These are phyloP conservation scores for Hozukius guyotensis DNA, from an alignment of 2,797 vertebrate genomes.

Conservation along the genomic window DNA sequence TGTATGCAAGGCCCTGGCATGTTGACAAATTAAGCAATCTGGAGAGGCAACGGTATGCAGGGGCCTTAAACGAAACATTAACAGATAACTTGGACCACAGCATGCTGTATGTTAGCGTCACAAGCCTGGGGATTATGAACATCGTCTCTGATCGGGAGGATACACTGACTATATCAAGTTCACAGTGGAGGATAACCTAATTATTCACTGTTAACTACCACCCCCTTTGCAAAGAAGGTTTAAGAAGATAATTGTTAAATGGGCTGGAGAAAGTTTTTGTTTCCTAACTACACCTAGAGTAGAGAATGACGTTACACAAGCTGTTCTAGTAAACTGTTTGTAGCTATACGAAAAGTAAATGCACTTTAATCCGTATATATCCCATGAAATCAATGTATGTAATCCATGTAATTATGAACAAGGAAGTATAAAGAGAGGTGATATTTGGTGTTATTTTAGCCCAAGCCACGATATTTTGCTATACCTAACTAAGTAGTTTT, in stretches of 20 bases:
- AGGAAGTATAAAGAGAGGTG: no score
- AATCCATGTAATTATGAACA: no score
- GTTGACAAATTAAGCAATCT: constrained; percentile 78
- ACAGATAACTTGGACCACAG: constrained; percentile 49
- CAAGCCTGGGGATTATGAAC: constrained; percentile 5
- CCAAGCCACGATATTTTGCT: no score
- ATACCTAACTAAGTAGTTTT: no score
- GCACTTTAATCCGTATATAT: no score
- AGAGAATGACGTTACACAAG: background rate
- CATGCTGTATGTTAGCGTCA: background rate
- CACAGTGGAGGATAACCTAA: background rate
- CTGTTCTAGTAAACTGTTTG: no score
- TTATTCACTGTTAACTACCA: background rate
- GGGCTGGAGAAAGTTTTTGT: background rate
- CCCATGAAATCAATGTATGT: no score
- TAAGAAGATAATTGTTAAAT: background rate
- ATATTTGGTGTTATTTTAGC: no score
- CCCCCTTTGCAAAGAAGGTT: background rate
- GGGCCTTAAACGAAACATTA: constrained; percentile 55
- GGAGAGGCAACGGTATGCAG: constrained; percentile 46
- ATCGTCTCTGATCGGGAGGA: background rate
- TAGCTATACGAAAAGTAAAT: no score
- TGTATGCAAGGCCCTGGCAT: constrained; percentile 64
- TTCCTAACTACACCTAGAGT: background rate
- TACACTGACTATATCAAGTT: background rate